Conservation (phyloP, 1,140 invertebrate species). For the Cotesia glomerata region DNA sequence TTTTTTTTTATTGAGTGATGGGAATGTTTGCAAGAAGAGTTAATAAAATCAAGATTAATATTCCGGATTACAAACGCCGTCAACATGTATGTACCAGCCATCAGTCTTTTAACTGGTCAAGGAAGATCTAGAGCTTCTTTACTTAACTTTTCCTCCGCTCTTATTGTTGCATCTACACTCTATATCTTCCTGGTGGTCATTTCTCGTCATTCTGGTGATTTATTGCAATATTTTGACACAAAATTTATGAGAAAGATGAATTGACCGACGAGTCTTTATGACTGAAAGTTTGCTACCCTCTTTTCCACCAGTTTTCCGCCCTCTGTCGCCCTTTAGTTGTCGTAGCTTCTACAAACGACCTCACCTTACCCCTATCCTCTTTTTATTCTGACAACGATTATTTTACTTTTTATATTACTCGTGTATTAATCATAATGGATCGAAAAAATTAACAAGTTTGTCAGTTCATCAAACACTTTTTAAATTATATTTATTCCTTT, state of each 20-base stretch:
- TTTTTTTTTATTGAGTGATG: no score
- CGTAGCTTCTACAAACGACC: conserved; percentile 9
- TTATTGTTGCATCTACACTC: conserved; percentile 14
- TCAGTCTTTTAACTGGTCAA: conserved; percentile 39
- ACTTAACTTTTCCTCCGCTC: conserved; percentile 33
- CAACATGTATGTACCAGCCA: conserved; percentile 30
- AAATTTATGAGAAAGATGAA: conserved; percentile 61
- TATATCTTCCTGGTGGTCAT: conserved; percentile 33
- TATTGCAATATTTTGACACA: conserved; percentile 63
- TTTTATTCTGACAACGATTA: background rate
- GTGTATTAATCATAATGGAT: conserved; percentile 49
- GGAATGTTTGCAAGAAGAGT: conserved; percentile 31
- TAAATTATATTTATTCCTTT: background rate
- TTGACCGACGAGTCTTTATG: conserved; percentile 59
- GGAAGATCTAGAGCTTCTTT: conserved; percentile 26
- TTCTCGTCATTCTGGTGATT: conserved; percentile 55
- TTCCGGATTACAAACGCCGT: conserved; percentile 45
- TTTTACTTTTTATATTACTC: conserved; percentile 52
- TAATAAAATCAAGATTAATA: conserved; percentile 60
- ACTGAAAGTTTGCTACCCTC: conserved; percentile 56
- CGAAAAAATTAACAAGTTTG: conserved; percentile 35
- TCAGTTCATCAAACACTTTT: conserved; percentile 9
- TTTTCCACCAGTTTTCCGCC: conserved; percentile 14
- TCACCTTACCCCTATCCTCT: background rate
- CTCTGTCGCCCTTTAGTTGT: background rate